phyloP scores from a whole-genome alignment of 2,113 vertebrate species.

The Sclerurus mexicanus region DNA sequence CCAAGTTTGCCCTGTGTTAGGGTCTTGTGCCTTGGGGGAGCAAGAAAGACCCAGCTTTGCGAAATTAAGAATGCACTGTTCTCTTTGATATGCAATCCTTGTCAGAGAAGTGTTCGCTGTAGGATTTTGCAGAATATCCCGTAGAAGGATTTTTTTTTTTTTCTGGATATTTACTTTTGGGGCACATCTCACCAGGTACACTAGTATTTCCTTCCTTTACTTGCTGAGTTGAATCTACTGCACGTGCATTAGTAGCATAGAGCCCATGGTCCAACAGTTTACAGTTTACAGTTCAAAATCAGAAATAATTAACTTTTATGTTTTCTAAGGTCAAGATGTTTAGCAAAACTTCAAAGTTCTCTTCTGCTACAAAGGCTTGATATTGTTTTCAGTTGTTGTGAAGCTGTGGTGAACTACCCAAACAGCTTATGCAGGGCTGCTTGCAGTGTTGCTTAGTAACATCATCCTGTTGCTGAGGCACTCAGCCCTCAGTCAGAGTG shows the following conservation, averaged over 20 bases:
- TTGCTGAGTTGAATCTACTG: neutral
- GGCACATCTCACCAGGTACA: neutral
- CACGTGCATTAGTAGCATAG: neutral
- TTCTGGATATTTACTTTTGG: neutral
- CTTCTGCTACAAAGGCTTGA: neutral
- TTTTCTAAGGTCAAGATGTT: neutral
- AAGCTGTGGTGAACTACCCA: neutral
- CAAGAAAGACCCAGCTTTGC: neutral
- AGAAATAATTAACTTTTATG: neutral
- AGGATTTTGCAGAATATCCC: neutral
- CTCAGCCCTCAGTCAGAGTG: neutral
- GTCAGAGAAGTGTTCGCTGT: neutral
- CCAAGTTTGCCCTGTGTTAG: rapidly evolving
- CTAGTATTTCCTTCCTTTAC: neutral
- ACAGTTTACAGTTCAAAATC: neutral
- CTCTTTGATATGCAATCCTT: neutral
- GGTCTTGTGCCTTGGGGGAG: rapidly evolving
- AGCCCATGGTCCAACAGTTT: neutral
- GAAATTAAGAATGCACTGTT: rapidly evolving
- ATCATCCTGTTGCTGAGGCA: neutral
- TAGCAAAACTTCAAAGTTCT: neutral
- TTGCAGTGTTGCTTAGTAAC: neutral
- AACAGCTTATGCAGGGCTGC: neutral
- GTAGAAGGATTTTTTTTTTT: rapidly evolving
- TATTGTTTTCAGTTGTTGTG: neutral